Base-by-base conservation (phyloP, 2,797 vertebrate genomes). In the Pelochelys cantorii region DNA sequence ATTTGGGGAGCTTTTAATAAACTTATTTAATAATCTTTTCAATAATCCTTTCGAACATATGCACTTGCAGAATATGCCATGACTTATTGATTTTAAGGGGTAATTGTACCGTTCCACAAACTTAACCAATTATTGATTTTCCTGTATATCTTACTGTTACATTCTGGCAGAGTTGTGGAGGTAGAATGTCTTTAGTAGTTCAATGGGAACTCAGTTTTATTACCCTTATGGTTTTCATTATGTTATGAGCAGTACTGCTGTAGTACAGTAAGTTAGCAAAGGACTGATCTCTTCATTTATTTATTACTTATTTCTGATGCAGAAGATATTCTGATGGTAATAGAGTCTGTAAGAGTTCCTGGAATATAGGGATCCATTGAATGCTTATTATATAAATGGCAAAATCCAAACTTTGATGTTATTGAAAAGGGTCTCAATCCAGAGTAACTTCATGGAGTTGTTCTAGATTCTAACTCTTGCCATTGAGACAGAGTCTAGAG, bases 121-220 rank as follows among this genome's bases (percentile, higher is more conserved):
- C n/a, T 81, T 92, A 83, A 85, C 79, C 27, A 5, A 74, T 62
- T 85, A 81, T 74, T 82, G 79, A 81, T 71, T 80, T 82, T 89
- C n/a, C 54, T 87, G 37, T 88, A 71, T 90, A 78, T 37, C 37
- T 90, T 31, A 79, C 17, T 85, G 15, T 81, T 81, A 55, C 34
- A 81, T 55, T 88, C 10, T 53, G 17, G 23, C 48, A 81, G 31
- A 74, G 31, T 74, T 80, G 42, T 34, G 42, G 60, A 91, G 27
- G 8, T 42, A 85, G 42, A 34, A 55, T 89, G 57, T 81, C 22
- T 59, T 85, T 81, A 59, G 71, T 59, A 37, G 37, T 87, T 87
- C 81, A 82, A 48, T 57, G 42, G 34, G 62, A 92, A 83, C 48
- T 27, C 65, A 53, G 48, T 80, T 68, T 23, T 71, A 89, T 85